phyloP scores from a whole-genome alignment of 2,797 vertebrate species.

The Margarornis squamiger region DNA sequence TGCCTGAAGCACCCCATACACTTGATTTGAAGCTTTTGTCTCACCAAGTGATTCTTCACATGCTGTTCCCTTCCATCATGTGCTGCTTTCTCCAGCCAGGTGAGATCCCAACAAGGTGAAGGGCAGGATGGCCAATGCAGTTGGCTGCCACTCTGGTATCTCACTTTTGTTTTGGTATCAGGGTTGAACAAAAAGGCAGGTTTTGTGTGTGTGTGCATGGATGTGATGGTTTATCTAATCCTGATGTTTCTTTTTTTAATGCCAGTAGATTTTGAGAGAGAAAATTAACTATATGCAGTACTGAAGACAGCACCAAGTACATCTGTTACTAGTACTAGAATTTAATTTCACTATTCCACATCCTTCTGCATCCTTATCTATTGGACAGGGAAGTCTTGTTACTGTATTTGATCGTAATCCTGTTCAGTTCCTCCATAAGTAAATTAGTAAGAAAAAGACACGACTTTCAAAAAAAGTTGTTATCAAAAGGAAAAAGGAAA shows the following conservation, averaged over 20 bases:
- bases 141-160: neutral
- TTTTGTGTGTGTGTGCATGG: neutral
- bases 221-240: fast-evolving
- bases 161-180: neutral
- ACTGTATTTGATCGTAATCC: neutral
- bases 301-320: neutral
- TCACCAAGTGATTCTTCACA: neutral
- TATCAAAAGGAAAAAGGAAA: neutral
- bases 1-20: neutral
- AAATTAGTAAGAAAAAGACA: neutral
- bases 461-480: neutral
- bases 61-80: neutral
- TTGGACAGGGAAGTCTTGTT: neutral
- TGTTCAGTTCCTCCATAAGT: neutral
- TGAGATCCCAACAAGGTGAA: neutral
- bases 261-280: neutral
- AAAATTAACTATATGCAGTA: neutral
- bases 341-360: neutral
- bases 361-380: neutral
- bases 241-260: neutral
- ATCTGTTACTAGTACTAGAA: neutral
- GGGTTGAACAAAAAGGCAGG: neutral
- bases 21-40: neutral
- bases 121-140: neutral
- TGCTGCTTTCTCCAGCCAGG: neutral